Evolutionary conservation across 2,797 vertebrate species (phyloP), one percentile per base, ranked within the genome.

Genomic region (Alauda arvensis): DNA sequence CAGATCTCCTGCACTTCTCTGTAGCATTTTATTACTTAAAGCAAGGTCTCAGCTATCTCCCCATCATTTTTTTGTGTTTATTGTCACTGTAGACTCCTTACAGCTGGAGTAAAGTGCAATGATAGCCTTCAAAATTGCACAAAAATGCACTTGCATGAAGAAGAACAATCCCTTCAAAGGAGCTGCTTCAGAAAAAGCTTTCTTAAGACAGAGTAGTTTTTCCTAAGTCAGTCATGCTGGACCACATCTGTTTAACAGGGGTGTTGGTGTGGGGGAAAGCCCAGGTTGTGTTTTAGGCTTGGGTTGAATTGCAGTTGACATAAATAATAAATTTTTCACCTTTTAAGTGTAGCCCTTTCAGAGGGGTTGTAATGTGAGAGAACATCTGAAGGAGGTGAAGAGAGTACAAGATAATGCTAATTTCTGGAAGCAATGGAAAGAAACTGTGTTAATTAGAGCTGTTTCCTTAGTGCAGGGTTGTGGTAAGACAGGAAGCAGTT

Each of bases 1-100:
- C 78, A 81, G 48, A 39, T 71, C 67, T 76, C 48, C 78, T 92
- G 76, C 63, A 52, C 52, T 88, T 87, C 84, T 91, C 69, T 87
- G n/a, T 57, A 71, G 78, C 85, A 31, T 83, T 88, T 91, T 87
- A 6, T 79, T 78, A 77, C 67, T 77, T 72, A 85, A 92, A 91
- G 49, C 60, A 71, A 90, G 34, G 82, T 69, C 71, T 77, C 89
- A 68, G 71, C 18, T 90, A 60, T 67, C 77, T 85, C 91, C 71
- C 37, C 43, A 28, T 94, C 70, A 68, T 69, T 56, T 81, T 89
- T 88, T 83, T 68, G 48, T 89, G 68, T 69, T 87, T 14, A 37
- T 61, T 79, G 56, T 78, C 48, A 7, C 63, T 78, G 61, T 77
- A 65, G 39, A 89, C 79, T 78, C 89, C 82, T 95, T 83, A 55